A percentile compares a stretch with the other conserved stretches of the same genome.
Evolutionary conservation across 2,113 vertebrate species (phyloP).

Genomic region (Murina feae): DNA sequence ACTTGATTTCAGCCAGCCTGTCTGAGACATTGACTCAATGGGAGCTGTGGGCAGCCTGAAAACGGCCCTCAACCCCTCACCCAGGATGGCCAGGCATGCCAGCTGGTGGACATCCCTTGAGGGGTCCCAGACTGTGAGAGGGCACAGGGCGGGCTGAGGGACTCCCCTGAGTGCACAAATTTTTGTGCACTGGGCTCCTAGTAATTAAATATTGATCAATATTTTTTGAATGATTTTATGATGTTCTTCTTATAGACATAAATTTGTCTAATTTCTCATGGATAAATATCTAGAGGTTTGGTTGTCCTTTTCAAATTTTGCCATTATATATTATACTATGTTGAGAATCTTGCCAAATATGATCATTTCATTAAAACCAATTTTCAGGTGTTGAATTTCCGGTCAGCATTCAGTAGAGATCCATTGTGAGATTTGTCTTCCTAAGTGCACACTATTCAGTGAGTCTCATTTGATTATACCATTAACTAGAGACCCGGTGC

Average conservation of each 20-base stretch:
- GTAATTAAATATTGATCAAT: background rate
- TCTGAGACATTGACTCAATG: no score
- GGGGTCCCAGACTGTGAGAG: no score
- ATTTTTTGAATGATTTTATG: background rate
- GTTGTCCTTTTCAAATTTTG: background rate
- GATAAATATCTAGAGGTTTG: background rate
- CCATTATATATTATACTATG: background rate
- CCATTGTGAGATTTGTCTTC: background rate
- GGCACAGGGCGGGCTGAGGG: no score
- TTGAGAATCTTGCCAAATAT: background rate
- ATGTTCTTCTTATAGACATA: background rate
- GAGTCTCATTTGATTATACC: background rate
- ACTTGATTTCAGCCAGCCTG: no score
- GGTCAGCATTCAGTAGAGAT: background rate
- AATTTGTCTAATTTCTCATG: background rate
- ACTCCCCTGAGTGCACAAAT: no score
- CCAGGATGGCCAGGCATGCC: no score
- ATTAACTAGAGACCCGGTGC: no score
- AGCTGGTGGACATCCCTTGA: no score
- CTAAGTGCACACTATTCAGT: background rate
- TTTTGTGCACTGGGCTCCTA: no score
- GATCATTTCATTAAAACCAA: conserved; percentile 4
- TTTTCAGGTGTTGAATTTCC: background rate
- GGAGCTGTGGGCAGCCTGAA: no score
- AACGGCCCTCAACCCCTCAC: no score